phyloP scores from a whole-genome alignment of 2,888 invertebrate genomes.

The Thereva nobilitata region DNA sequence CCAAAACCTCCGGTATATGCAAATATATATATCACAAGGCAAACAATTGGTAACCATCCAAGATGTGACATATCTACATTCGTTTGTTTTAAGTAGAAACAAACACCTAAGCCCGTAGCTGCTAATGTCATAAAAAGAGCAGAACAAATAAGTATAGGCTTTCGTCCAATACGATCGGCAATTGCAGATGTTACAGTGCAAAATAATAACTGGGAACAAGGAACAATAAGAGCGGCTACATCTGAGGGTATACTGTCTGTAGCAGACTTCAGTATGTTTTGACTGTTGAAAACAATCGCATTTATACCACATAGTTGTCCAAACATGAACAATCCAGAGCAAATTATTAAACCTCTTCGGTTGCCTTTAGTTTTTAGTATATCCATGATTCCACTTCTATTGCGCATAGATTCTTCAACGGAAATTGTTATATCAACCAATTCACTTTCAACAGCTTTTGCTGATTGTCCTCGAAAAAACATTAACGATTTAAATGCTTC shows the following conservation, averaged over 20 bases:
- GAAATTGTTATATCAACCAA: slow-evolving; percentile 64
- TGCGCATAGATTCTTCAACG: slow-evolving; percentile 57
- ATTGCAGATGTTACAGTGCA: slow-evolving; percentile 73
- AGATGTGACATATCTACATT: slow-evolving; percentile 58
- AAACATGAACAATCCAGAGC: slow-evolving; percentile 73
- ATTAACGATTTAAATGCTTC: slow-evolving; percentile 69
- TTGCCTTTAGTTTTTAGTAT: slow-evolving; percentile 69
- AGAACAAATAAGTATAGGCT: slow-evolving; percentile 72
- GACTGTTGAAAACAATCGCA: slow-evolving; percentile 78
- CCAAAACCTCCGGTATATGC: slow-evolving; percentile 72
- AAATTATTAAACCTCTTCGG: slow-evolving; percentile 75
- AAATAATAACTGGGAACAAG: slow-evolving; percentile 70
- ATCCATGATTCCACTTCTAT: slow-evolving; percentile 60
- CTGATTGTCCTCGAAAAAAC: slow-evolving; percentile 67
- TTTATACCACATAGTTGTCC: slow-evolving; percentile 86
- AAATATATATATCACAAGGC: slow-evolving; percentile 68
- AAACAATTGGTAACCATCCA: slow-evolving; percentile 68
- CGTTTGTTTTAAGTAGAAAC: background rate
- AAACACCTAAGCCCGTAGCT: background rate
- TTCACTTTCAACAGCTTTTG: slow-evolving; percentile 67
- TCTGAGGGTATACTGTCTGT: slow-evolving; percentile 66
- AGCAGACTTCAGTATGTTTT: slow-evolving; percentile 71
- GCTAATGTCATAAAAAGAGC: slow-evolving; percentile 61
- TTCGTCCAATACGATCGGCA: slow-evolving; percentile 77
- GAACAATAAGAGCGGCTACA: slow-evolving; percentile 74